Base-by-base conservation (phyloP, 1,140 invertebrate genomes). In the Lutraria rhynchaena region DNA sequence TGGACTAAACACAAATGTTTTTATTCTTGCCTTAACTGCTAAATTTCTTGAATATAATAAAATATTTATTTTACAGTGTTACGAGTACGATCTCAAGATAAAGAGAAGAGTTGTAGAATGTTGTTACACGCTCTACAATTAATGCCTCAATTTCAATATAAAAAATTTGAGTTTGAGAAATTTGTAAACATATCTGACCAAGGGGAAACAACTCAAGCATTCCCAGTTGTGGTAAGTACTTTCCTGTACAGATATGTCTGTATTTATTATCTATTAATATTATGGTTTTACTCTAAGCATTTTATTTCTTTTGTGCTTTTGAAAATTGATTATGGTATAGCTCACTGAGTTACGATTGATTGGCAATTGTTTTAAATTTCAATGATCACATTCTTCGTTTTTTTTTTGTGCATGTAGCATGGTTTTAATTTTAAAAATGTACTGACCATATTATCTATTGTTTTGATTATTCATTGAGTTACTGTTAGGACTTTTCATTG, bases 41-140 rank as follows among this genome's bases (percentile, higher is more conserved):
- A n/a, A n/a, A n/a, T n/a, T n/a, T n/a, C n/a, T n/a, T n/a, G n/a
- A n/a, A n/a, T n/a, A n/a, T n/a, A n/a, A n/a, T n/a, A n/a, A n/a
- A n/a, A n/a, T n/a, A n/a, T n/a, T n/a, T n/a, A n/a, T n/a, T n/a
- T 92, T 92, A 41, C 82, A 94, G 94, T 94, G 81, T 69, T 95
- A 22, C 92, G 92, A 82, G 78, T 95, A 41, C 81, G 87, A 94
- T 86, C 93, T 87, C 61, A 88, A 83, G 95, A 95, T 85, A 90
- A 94, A 83, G 94, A 96, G 91, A 94, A 95, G 83, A 94, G 87
- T 85, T 95, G 94, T 80, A 92, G 95, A 85, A 97, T 98, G 93
- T 94, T 97, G 1, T 90, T 98, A 57, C 98, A 99, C 90, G 94
- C 95, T 13, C 93, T 98, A 90, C 97, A 98, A 90, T 86, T 98